These are phyloP conservation scores for Isurus oxyrinchus DNA, from an alignment of 2,113 vertebrate species.

Conservation along the genomic window DNA sequence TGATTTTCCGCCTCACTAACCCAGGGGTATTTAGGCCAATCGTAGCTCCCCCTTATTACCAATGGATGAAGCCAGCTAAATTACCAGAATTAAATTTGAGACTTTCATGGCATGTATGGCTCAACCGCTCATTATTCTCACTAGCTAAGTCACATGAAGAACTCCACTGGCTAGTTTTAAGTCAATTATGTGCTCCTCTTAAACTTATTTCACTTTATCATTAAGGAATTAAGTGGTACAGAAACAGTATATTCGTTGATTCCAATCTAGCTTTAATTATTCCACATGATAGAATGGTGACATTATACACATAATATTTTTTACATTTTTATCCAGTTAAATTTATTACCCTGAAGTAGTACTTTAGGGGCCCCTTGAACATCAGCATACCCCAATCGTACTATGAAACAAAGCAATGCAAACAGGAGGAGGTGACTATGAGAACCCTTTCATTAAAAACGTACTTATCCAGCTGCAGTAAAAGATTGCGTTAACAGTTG, in stretches of 20 bases:
- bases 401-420: background rate
- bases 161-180: too few relatives aligned
- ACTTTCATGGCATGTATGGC: background rate
- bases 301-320: background rate
- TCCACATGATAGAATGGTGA: background rate
- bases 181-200: too few relatives aligned
- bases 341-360: background rate
- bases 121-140: background rate
- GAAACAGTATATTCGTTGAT: background rate
- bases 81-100: background rate
- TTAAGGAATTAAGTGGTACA: too few relatives aligned
- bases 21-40: too few relatives aligned
- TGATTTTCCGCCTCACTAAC: too few relatives aligned
- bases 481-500: background rate
- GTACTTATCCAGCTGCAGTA: background rate
- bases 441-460: background rate
- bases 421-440: background rate
- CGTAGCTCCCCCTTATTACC: too few relatives aligned
- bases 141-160: background rate
- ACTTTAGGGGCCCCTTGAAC: background rate
- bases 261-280: background rate
- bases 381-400: background rate
- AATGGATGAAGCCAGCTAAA: background rate
- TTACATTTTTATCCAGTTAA: background rate
- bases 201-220: too few relatives aligned